Evolutionary conservation across 2,113 vertebrate genomes (phyloP).

Genomic region (Mobula birostris): DNA sequence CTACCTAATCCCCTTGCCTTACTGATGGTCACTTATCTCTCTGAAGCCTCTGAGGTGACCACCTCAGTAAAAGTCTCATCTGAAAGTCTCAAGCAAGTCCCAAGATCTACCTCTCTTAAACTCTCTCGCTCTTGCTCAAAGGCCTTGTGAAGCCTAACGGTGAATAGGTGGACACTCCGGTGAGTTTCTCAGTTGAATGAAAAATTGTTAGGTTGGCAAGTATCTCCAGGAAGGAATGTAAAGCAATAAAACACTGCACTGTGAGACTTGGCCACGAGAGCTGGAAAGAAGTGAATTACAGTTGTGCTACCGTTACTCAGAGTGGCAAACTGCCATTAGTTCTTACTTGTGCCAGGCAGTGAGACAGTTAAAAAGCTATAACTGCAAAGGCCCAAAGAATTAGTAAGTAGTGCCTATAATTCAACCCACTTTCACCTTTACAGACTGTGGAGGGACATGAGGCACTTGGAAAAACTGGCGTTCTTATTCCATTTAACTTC

Average conservation of each 20-base stretch:
- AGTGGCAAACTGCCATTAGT: background rate
- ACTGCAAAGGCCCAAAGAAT: background rate
- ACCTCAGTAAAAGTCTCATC: too few species aligned
- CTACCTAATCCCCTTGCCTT: too few species aligned
- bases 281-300: constrained; percentile 4
- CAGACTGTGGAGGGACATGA: background rate
- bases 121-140: background rate
- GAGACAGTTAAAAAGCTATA: background rate
- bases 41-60: too few species aligned
- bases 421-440: background rate
- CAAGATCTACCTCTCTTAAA: too few species aligned
- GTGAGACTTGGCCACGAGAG: background rate
- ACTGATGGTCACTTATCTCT: too few species aligned
- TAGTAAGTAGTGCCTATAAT: background rate
- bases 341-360: background rate
- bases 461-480: background rate
- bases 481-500: background rate
- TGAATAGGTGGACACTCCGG: background rate
- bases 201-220: background rate
- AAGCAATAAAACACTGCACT: background rate
- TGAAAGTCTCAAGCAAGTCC: too few species aligned
- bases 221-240: background rate
- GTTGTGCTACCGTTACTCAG: background rate
- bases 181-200: background rate
- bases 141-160: background rate